phyloP scores from a whole-genome alignment of 2,797 vertebrate species.

The Vespertilio murinus region DNA sequence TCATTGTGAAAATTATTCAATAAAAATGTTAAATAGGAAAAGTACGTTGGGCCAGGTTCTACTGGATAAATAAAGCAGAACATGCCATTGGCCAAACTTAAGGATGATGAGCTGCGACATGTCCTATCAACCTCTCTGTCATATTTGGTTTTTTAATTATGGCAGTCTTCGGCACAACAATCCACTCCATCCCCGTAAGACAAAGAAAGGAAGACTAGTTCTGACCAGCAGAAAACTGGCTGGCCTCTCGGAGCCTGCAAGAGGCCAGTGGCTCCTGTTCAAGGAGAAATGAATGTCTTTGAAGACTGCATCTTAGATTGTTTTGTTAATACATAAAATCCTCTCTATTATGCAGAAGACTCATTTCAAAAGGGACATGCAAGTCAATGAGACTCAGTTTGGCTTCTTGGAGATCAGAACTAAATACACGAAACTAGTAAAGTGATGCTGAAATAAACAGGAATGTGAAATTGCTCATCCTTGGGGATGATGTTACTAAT shows the following conservation, averaged over 20 bases:
- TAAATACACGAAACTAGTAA: constrained; percentile 81
- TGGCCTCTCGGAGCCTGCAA: constrained; percentile 6
- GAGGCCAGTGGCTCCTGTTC: neutral
- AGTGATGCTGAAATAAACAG: constrained; percentile 82
- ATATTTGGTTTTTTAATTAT: neutral
- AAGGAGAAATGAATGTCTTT: constrained; percentile 48
- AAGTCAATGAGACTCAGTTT: constrained; percentile 75
- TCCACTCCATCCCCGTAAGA: constrained; percentile 23
- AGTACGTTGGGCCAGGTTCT: constrained; percentile 45
- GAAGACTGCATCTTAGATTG: constrained; percentile 52
- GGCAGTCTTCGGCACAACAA: neutral
- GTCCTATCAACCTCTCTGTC: neutral
- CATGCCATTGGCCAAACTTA: neutral
- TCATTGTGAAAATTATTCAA: constrained; percentile 72
- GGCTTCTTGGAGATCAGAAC: constrained; percentile 73
- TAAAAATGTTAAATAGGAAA: constrained; percentile 74
- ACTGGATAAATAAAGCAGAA: constrained; percentile 40
- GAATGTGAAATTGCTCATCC: constrained; percentile 85
- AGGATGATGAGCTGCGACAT: neutral
- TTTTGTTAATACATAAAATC: constrained; percentile 62
- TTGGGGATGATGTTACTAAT: constrained; percentile 87
- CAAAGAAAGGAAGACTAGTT: constrained; percentile 56
- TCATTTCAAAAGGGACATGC: constrained; percentile 63
- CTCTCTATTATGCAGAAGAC: constrained; percentile 29
- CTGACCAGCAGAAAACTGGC: constrained; percentile 22